Base-by-base conservation (phyloP, 2,797 vertebrate genomes). In the Helostoma temminkii region DNA sequence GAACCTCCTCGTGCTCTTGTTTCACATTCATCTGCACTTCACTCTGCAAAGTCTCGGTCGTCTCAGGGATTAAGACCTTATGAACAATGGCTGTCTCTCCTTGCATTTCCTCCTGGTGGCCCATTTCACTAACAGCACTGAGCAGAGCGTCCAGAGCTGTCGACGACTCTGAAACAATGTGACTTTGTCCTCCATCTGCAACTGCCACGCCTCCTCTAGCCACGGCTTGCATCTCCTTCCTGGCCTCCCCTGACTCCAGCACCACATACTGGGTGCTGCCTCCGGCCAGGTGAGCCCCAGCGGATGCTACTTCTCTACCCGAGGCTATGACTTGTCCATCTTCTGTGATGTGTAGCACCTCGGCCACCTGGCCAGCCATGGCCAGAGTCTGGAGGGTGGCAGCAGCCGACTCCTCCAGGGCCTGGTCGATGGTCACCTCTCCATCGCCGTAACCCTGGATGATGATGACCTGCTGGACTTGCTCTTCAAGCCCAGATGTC, bases 321-420 rank as follows among this genome's bases (percentile, higher is more conserved):
- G 96, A 92, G 45, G 97, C 84, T 52, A 99, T 96, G 62, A 99
- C 93, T 73, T 97, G 96, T 6, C 97, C 97, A 0, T 98, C 96
- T 71, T 98, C 97, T 0, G 96, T 98, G 85, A 99, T 97, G 86
- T 98, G 97, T 6, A 99, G 95, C 63, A 98, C 96, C 65, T 97
- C 94, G 2, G 96, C 95, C 88, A 98, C 93, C 88, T 99, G 96
- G 21, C 96, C 96, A 0, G 96, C 95, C 96, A 99, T 97, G 0
- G 97, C 98, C 74, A 99, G 92, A 0, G 97, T 98, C 92, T 98
- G 97, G 81, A 99, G 91, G 0, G 98, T 98, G 70, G 96, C 97
- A 0, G 97, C 98, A 0, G 98, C 98, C 0, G 98, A 98, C 86
- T 98, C 96, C 74, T 99, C 98, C 84, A 98, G 82, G 0, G 96